Conservation (phyloP, 2,888 invertebrate species). For the Saturnia japonica region DNA sequence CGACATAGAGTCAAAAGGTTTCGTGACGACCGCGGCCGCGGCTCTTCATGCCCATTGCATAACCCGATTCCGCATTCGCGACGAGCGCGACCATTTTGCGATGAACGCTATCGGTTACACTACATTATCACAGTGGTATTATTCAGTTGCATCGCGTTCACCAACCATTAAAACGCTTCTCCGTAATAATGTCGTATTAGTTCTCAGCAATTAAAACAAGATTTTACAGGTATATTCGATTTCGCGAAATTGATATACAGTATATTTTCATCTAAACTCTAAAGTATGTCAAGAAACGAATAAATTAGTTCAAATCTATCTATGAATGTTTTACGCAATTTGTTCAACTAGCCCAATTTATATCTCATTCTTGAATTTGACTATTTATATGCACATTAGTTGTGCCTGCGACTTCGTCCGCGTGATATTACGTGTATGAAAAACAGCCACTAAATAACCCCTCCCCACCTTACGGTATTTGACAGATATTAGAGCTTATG, state of each 20-base stretch:
- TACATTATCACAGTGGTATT: not conserved
- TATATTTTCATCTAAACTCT: not conserved
- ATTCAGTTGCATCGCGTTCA: slow-evolving; percentile 1
- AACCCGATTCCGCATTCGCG: slow-evolving; percentile 51
- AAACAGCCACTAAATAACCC: too few relatives aligned
- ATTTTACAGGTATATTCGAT: slow-evolving; percentile 6
- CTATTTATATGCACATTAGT: slow-evolving; percentile 29
- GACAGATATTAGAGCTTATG: too few relatives aligned
- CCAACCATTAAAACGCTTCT: slow-evolving; percentile 1
- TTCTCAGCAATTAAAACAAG: slow-evolving; percentile 8
- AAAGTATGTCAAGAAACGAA: slow-evolving; percentile 56
- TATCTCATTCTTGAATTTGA: slow-evolving; percentile 49
- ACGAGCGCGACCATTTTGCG: slow-evolving; percentile 45
- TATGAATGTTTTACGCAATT: slow-evolving; percentile 73
- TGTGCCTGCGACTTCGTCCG: too few relatives aligned
- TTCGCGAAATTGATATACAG: slow-evolving; percentile 13
- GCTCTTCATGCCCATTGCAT: slow-evolving; percentile 61
- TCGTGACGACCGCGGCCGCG: slow-evolving; percentile 50
- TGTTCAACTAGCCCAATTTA: slow-evolving; percentile 71
- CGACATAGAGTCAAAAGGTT: slow-evolving; percentile 66
- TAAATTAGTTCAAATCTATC: slow-evolving; percentile 77
- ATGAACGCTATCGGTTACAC: slow-evolving; percentile 7
- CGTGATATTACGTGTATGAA: too few relatives aligned
- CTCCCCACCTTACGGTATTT: too few relatives aligned
- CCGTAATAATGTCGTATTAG: slow-evolving; percentile 1